Percentiles rank a stretch among this genome's conserved stretches.
These are phyloP conservation scores for Thryonomys swinderianus DNA, from an alignment of 2,113 vertebrate species.

Conservation along the genomic window DNA sequence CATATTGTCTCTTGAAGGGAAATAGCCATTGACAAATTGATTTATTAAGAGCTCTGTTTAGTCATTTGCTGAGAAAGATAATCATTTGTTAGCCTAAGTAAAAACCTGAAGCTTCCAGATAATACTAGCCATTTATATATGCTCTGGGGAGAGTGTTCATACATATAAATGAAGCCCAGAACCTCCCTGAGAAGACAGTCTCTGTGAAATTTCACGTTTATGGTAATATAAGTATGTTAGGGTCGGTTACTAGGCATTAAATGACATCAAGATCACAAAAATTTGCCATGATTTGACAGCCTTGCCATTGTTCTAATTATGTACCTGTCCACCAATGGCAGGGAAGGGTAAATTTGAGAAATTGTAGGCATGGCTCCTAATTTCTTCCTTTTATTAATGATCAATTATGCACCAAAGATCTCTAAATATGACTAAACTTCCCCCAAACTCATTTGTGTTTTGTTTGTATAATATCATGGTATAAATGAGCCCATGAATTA, in stretches of 20 bases:
- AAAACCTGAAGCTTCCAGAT: constrained; percentile 51
- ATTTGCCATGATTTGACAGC: background rate
- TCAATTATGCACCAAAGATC: background rate
- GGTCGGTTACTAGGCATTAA: background rate
- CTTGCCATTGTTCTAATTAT: background rate
- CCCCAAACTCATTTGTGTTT: constrained; percentile 16
- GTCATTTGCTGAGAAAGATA: constrained; percentile 61
- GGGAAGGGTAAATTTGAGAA: background rate
- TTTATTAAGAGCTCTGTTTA: constrained; percentile 58
- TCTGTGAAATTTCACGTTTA: constrained; percentile 14
- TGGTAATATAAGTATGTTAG: background rate
- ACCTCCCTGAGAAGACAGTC: background rate
- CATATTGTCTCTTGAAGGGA: constrained; percentile 31
- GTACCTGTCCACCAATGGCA: background rate
- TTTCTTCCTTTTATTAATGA: constrained; percentile 28
- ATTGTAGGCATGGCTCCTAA: background rate
- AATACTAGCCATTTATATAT: constrained; percentile 56
- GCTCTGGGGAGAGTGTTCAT: constrained; percentile 28
- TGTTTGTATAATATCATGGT: background rate
- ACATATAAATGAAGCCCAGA: constrained; percentile 24
- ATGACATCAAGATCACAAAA: background rate
- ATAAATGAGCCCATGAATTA: background rate
- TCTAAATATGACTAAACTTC: constrained; percentile 36
- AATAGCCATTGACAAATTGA: constrained; percentile 56
- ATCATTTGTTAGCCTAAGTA: constrained; percentile 60